Conservation (phyloP, 2,888 invertebrate genomes). For the Archips xylosteana region DNA sequence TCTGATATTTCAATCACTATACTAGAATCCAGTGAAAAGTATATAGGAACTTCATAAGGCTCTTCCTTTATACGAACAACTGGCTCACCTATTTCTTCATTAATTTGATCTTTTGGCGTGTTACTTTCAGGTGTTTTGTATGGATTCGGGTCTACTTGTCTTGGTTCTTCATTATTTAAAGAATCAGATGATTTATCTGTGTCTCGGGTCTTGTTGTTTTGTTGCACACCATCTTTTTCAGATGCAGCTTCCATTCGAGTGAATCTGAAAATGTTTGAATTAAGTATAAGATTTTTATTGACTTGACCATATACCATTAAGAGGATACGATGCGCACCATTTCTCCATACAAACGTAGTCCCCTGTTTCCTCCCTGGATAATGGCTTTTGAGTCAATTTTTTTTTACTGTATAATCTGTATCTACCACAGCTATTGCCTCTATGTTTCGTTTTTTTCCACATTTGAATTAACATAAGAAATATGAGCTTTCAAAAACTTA, state of each 20-base stretch:
- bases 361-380: no score
- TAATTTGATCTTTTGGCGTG: not conserved
- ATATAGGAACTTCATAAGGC: not conserved
- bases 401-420: no score
- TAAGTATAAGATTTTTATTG: not conserved
- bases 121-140: not conserved
- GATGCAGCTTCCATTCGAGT: constrained; percentile 3
- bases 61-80: constrained; percentile 7
- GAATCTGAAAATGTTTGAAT: constrained; percentile 4
- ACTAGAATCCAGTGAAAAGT: not conserved
- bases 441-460: no score
- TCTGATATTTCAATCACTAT: constrained; percentile 66
- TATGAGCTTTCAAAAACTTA: no score
- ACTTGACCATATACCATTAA: no score
- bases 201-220: constrained; percentile 38
- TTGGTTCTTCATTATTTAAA: not conserved
- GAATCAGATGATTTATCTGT: not conserved
- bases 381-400: no score
- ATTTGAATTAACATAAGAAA: no score
- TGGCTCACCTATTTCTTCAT: not conserved
- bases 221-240: constrained; percentile 28
- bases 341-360: no score
- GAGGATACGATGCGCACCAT: no score
- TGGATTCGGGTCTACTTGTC: not conserved
- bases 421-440: no score